Conservation (phyloP, 2,797 vertebrate genomes). For the Menidia menidia region DNA sequence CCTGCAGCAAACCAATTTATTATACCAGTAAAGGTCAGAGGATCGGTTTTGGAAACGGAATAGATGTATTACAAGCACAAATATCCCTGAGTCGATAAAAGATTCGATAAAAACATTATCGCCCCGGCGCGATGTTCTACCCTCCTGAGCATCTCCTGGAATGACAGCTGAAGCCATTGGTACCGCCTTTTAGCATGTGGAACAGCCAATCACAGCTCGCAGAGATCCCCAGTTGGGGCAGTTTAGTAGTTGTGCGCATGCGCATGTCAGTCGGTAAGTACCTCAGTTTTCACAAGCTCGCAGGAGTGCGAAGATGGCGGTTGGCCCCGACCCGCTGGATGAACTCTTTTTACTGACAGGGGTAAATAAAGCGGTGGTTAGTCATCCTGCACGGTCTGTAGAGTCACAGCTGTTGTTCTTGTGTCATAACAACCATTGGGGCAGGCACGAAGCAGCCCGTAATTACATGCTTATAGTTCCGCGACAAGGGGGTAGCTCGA, state of each 20-base stretch:
- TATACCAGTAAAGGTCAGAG: slow-evolving; percentile 3
- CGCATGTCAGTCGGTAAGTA: slow-evolving; percentile 70
- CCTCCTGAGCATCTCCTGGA: slow-evolving; percentile 50
- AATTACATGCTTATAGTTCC: slow-evolving; percentile 89
- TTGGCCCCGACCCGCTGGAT: slow-evolving; percentile 89
- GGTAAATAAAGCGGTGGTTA: slow-evolving; percentile 95
- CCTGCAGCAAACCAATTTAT: slow-evolving; percentile 53
- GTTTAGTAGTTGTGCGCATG: slow-evolving; percentile 60
- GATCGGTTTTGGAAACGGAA: slow-evolving; percentile 1
- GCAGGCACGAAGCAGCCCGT: slow-evolving; percentile 86
- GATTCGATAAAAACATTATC: slow-evolving; percentile 33
- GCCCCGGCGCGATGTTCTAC: slow-evolving; percentile 39
- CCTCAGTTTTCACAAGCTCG: slow-evolving; percentile 77
- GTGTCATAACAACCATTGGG: slow-evolving; percentile 83
- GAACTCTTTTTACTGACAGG: slow-evolving; percentile 92
- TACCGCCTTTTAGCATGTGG: slow-evolving; percentile 77
- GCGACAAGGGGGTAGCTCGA: slow-evolving; percentile 87
- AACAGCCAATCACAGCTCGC: slow-evolving; percentile 80
- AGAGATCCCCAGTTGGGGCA: slow-evolving; percentile 58
- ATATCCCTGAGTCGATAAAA: neutral
- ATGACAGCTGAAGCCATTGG: slow-evolving; percentile 88
- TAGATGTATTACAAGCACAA: neutral
- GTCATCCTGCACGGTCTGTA: slow-evolving; percentile 88
- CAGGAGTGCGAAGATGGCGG: slow-evolving; percentile 96
- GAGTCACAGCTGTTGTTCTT: slow-evolving; percentile 88